Evolutionary conservation across 2,797 vertebrate species (phyloP).

Genomic region (Picus viridis): DNA sequence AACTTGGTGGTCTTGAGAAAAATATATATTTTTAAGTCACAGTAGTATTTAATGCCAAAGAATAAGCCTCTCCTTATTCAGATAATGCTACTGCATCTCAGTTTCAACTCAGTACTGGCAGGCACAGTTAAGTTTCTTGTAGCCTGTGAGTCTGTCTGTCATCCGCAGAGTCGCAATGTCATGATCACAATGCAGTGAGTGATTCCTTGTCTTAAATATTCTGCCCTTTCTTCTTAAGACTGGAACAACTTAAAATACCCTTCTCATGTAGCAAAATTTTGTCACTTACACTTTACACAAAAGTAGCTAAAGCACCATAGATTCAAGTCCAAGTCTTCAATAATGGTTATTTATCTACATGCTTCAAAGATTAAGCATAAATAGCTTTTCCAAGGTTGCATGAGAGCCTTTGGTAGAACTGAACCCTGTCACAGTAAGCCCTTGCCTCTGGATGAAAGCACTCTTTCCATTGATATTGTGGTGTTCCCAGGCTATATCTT

Average conservation of each 20-base stretch:
- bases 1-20: constrained; percentile 63
- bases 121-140: background rate
- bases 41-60: constrained; percentile 32
- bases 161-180: background rate
- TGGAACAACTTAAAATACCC: background rate
- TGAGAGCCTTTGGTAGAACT: background rate
- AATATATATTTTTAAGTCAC: constrained; percentile 35
- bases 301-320: background rate
- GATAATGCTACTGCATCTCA: constrained; percentile 50
- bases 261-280: background rate
- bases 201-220: constrained; percentile 2
- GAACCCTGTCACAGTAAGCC: background rate
- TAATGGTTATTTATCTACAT: background rate
- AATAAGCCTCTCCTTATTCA: constrained; percentile 40
- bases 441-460: background rate
- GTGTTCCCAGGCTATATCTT: background rate
- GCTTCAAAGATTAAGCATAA: background rate
- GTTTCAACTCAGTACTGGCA: constrained; percentile 18
- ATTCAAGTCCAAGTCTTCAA: background rate
- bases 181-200: background rate
- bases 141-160: constrained; percentile 11
- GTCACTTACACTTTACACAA: background rate
- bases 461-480: background rate
- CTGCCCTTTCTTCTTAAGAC: background rate
- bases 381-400: background rate